Base-by-base conservation (phyloP, 2,113 vertebrate genomes). In the Gopherus evgoodei region DNA sequence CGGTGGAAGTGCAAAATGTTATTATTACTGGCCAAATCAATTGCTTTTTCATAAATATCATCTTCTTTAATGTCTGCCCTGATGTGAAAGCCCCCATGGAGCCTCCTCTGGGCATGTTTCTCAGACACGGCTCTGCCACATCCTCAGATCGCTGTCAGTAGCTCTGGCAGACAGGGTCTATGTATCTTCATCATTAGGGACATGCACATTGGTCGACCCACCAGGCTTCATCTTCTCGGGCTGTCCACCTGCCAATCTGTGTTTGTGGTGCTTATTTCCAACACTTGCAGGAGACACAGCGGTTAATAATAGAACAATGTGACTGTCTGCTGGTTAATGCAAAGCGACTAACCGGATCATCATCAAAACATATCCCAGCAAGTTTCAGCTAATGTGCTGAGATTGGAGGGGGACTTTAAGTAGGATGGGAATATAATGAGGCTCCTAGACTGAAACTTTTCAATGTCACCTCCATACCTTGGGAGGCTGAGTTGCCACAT, bases 31-130 rank as follows among this genome's bases (percentile, higher is more conserved):
- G n/a, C 16, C 76, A 69, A 52, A 76, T 76, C 21, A 53, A 2
- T 5, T 78, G n/a, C 11, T 62, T 90, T 90, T 84, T 65, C 62
- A 50, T 2, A 79, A 50, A 5, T 65, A 47, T 31, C 1, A 0
- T 29, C 82, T 12, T 42, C 8, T 44, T 50, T 53, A 84, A 76
- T 78, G 5, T 31, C 83, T 81, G 24, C 49, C 49, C 79, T 24
- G 44, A 4, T 0, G 1, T 2, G 31, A 69, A n/a, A 3, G 5
- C 72, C 38, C 65, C 24, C 11, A 1, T 44, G 42, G 24, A 25
- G 11, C 24, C 25, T 78, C 24, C 42, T 78, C 22, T 3, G 11
- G 42, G 52, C 12, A 53, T 24, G 14, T 42, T 49, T 83, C 69
- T 83, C 17, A 10, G 50, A 52, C 62, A 3, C 22, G 17, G 14